Evolutionary conservation across 2,888 invertebrate genomes (phyloP).

Genomic region (Hirtodrosophila trivittata): DNA sequence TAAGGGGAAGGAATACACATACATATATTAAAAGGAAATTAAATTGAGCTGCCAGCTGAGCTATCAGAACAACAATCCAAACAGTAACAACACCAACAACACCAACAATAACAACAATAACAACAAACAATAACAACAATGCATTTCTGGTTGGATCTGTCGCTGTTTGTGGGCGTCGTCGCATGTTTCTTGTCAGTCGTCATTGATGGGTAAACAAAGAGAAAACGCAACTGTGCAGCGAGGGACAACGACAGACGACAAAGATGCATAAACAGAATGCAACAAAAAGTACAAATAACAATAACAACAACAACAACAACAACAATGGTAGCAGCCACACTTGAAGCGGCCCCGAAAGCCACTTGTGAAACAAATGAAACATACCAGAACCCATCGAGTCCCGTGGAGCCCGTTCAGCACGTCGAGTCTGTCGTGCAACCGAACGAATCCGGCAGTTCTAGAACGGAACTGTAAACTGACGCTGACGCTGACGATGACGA

Average conservation of each 20-base stretch:
- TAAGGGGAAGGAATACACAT: too few species aligned
- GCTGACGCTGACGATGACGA: slow-evolving; percentile 24
- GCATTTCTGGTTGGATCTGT: too few species aligned
- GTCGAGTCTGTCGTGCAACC: slow-evolving; percentile 39
- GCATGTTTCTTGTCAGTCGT: slow-evolving; percentile 76
- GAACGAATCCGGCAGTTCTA: slow-evolving; percentile 63
- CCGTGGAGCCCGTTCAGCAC: too few species aligned
- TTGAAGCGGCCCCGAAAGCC: slow-evolving; percentile 53
- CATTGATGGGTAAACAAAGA: slow-evolving; percentile 77
- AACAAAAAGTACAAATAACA: slow-evolving; percentile 56
- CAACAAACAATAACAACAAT: too few species aligned
- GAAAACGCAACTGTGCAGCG: slow-evolving; percentile 51
- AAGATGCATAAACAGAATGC: slow-evolving; percentile 74
- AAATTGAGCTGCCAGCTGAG: slow-evolving; percentile 45
- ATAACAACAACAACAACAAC: slow-evolving; percentile 14
- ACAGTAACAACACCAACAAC: slow-evolving; percentile 2
- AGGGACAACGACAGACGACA: slow-evolving; percentile 53
- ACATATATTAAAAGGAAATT: slow-evolving; percentile 69
- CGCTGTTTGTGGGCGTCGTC: slow-evolving; percentile 59
- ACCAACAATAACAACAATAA: too few species aligned
- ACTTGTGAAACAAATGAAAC: slow-evolving; percentile 74
- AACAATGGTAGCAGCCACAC: slow-evolving; percentile 36
- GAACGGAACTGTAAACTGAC: slow-evolving; percentile 60
- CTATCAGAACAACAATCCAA: slow-evolving; percentile 14
- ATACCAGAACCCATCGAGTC: slow-evolving; percentile 50